Percentiles rank a stretch among this genome's conserved stretches.
These are phyloP conservation scores for Helleia helle DNA, from an alignment of 2,888 invertebrate genomes.

Conservation along the genomic window DNA sequence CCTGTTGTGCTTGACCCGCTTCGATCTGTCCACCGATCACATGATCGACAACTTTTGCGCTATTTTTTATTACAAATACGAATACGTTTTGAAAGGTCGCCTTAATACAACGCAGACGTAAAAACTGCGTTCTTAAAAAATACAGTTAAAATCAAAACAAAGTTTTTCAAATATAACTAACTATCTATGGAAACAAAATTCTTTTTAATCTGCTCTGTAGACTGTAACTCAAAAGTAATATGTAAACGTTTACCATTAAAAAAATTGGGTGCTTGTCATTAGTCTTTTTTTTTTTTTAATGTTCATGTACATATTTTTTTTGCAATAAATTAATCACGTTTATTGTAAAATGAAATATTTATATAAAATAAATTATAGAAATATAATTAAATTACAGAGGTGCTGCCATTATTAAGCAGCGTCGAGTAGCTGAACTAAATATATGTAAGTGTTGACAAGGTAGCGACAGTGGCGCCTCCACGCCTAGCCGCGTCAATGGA, in stretches of 20 bases:
- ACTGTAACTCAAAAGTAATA: no score
- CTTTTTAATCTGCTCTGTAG: no score
- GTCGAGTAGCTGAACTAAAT: conserved; percentile 64
- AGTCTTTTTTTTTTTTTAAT: no score
- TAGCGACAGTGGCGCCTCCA: conserved; percentile 39
- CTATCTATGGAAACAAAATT: no score
- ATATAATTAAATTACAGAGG: conserved; percentile 17
- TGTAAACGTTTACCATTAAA: no score
- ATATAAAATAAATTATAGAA: not conserved
- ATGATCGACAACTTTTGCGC: conserved; percentile 58
- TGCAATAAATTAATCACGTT: not conserved
- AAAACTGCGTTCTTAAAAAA: not conserved
- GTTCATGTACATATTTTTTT: not conserved
- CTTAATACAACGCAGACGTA: not conserved
- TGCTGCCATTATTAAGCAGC: conserved; percentile 44
- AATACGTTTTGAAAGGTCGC: conserved; percentile 12
- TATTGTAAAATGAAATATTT: not conserved
- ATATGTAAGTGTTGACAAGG: conserved; percentile 15
- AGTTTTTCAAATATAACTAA: no score
- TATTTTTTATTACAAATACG: conserved; percentile 39
- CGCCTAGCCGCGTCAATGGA: conserved; percentile 33
- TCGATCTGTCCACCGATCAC: conserved; percentile 64
- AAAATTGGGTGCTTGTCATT: no score
- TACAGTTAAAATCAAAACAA: not conserved
- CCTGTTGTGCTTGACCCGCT: conserved; percentile 73